phyloP scores from a whole-genome alignment of 2,888 invertebrate genomes.

The Xestia ashworthii region DNA sequence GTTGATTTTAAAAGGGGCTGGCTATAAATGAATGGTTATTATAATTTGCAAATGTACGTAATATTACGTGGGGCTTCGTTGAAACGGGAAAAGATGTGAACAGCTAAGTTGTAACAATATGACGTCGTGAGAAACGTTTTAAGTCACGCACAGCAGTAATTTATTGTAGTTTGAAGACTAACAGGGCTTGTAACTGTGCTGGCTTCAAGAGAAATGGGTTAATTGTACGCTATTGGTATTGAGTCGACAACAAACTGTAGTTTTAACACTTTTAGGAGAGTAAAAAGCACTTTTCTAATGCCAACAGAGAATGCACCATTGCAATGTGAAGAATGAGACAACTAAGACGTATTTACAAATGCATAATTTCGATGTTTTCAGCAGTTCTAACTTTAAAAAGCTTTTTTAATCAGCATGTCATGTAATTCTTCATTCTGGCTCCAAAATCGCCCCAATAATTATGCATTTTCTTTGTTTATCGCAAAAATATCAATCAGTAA shows the following conservation, averaged over 20 bases:
- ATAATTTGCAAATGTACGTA: slow-evolving; percentile 30
- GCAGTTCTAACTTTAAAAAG: not conserved
- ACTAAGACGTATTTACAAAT: not conserved
- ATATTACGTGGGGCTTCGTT: slow-evolving; percentile 11
- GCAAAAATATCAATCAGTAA: not conserved
- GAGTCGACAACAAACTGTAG: slow-evolving; percentile 22
- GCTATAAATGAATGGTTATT: slow-evolving; percentile 27
- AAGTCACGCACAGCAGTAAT: slow-evolving; percentile 57
- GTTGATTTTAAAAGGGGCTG: slow-evolving; percentile 42
- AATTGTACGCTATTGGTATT: slow-evolving; percentile 30
- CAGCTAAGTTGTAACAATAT: slow-evolving; percentile 56
- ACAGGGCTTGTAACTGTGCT: slow-evolving; percentile 54
- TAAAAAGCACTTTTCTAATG: not conserved
- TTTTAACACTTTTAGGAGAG: not conserved
- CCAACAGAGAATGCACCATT: not conserved
- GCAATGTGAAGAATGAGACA: not conserved
- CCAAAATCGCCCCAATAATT: not conserved
- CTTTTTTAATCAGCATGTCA: not conserved
- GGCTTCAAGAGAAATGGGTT: slow-evolving; percentile 46
- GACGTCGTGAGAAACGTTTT: slow-evolving; percentile 47
- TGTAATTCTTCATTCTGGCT: not conserved
- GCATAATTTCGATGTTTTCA: not conserved
- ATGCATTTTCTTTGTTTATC: not conserved
- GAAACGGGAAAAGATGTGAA: slow-evolving; percentile 46
- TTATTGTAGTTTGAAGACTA: slow-evolving; percentile 50